A percentile compares a stretch with the other conserved stretches of the same genome.
Conservation (phyloP, 2,797 vertebrate genomes). For the Vultur gryphus region DNA sequence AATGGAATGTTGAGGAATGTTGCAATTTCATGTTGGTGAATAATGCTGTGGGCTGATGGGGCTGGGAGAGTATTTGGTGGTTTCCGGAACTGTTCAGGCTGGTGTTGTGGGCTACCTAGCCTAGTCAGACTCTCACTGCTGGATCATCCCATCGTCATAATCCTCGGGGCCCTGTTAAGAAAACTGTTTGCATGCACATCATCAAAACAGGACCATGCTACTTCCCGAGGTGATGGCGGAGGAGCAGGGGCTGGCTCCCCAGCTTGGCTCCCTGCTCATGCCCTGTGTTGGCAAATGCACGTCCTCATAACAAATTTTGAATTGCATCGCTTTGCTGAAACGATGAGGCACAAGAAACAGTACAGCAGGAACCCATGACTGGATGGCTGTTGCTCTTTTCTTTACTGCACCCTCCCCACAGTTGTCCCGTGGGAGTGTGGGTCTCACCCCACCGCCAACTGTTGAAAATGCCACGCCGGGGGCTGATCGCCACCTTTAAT, state of each 20-base stretch:
- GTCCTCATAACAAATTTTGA: neutral
- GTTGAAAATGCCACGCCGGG: no score
- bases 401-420: rapidly evolving
- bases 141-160: rapidly evolving
- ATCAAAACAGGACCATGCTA: rapidly evolving
- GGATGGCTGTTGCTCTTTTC: rapidly evolving
- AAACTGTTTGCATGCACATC: rapidly evolving
- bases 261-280: neutral
- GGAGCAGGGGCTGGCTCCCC: no score
- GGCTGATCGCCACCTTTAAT: neutral
- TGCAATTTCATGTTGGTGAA: no score
- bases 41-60: neutral
- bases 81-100: rapidly evolving
- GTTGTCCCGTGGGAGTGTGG: no score
- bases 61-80: neutral
- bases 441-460: neutral
- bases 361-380: no score
- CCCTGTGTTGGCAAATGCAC: neutral
- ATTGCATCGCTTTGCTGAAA: no score
- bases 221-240: rapidly evolving
- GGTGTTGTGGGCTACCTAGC: rapidly evolving
- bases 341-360: rapidly evolving
- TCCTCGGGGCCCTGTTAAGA: no score
- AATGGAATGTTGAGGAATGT: no score
- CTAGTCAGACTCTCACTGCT: neutral